Evolutionary conservation across 2,797 vertebrate genomes (phyloP).

Genomic region (Parambassis ranga): DNA sequence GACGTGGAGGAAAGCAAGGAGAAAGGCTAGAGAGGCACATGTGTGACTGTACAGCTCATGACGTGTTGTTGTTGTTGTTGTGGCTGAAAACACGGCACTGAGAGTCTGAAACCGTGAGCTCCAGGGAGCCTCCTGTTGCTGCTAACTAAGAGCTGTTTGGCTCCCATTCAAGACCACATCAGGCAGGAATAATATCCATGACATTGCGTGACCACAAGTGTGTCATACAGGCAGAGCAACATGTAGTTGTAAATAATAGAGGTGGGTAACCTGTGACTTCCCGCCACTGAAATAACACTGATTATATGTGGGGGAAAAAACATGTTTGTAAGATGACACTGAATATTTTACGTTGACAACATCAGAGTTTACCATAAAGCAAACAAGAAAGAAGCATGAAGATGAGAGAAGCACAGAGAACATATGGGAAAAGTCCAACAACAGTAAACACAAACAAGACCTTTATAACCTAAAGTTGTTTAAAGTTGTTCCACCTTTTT

Average conservation of each 20-base stretch:
- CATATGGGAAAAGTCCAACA: too few relatives aligned
- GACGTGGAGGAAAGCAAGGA: neutral
- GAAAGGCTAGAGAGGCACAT: neutral
- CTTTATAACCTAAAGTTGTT: too few relatives aligned
- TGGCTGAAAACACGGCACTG: constrained; percentile 8
- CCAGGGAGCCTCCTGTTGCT: constrained; percentile 52
- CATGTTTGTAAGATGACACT: neutral
- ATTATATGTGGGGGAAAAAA: neutral
- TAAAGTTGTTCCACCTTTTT: too few relatives aligned
- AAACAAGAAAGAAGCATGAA: too few relatives aligned
- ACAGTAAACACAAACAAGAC: too few relatives aligned
- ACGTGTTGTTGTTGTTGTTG: constrained; percentile 18
- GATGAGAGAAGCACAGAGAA: too few relatives aligned
- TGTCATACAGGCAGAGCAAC: neutral
- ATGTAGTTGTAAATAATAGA: constrained; percentile 6
- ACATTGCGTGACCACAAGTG: neutral
- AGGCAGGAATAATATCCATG: constrained; percentile 6
- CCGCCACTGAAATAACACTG: neutral
- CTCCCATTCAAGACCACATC: constrained; percentile 42
- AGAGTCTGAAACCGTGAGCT: constrained; percentile 23
- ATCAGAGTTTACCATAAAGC: too few relatives aligned
- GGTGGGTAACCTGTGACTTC: neutral
- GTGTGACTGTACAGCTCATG: constrained; percentile 13
- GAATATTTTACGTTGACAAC: neutral
- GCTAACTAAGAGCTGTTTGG: constrained; percentile 23